Percentiles rank a stretch among this genome's conserved stretches.
These are phyloP conservation scores for Cheumatopsyche charites DNA, from an alignment of 1,140 invertebrate genomes.

Conservation along the genomic window DNA sequence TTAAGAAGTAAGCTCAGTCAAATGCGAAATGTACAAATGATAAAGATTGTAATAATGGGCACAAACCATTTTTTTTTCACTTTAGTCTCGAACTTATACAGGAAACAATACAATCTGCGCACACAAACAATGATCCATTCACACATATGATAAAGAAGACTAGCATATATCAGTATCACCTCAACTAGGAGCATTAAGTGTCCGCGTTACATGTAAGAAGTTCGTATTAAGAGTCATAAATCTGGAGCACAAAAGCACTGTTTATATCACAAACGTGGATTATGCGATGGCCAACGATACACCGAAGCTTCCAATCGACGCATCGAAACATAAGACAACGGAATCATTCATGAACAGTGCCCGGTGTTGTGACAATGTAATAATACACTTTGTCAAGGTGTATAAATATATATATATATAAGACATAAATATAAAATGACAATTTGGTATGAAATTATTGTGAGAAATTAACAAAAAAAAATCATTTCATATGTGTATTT, in stretches of 20 bases:
- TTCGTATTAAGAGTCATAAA: slow-evolving; percentile 1
- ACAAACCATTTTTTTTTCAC: too few relatives aligned
- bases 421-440: not conserved
- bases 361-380: not conserved
- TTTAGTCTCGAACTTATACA: too few relatives aligned
- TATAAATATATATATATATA: too few relatives aligned
- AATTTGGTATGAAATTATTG: not conserved
- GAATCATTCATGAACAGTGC: too few relatives aligned
- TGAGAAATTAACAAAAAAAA: too few relatives aligned
- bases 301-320: too few relatives aligned
- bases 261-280: not conserved
- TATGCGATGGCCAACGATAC: too few relatives aligned
- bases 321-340: too few relatives aligned
- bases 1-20: too few relatives aligned
- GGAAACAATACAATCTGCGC: not conserved
- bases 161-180: slow-evolving; percentile 49
- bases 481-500: not conserved
- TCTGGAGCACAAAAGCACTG: too few relatives aligned
- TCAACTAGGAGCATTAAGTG: slow-evolving; percentile 44
- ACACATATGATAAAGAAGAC: slow-evolving; percentile 45
- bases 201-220: slow-evolving; percentile 30
- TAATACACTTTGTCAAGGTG: not conserved
- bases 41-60: too few relatives aligned
- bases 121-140: slow-evolving; percentile 34
- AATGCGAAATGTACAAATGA: too few relatives aligned